Conservation (phyloP, 2,888 invertebrate genomes). For the Pandemis corylana region DNA sequence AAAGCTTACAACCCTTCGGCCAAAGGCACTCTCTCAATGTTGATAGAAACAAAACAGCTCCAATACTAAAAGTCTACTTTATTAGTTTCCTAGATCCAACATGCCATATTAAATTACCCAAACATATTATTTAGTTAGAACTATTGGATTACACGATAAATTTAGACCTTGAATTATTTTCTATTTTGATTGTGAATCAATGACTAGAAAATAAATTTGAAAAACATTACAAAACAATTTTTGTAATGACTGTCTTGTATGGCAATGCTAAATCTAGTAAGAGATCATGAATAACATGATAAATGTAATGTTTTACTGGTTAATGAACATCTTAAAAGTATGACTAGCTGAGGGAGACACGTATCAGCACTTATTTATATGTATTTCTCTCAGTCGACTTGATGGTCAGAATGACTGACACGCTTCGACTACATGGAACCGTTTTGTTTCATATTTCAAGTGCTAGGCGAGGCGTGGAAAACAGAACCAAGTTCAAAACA, state of each 20-base stretch:
- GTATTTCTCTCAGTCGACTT: background rate
- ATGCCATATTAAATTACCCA: background rate
- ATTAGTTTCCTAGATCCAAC: background rate
- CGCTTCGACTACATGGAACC: background rate
- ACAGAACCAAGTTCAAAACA: conserved; percentile 9
- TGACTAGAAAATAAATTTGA: no score
- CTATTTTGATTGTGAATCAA: no score
- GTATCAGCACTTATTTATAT: background rate
- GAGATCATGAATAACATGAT: background rate
- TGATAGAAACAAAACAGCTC: conserved; percentile 27
- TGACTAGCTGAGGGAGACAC: background rate
- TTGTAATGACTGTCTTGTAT: background rate
- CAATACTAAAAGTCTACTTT: background rate
- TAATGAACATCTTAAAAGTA: background rate
- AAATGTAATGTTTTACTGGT: background rate
- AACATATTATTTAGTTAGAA: background rate
- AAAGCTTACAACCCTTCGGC: background rate
- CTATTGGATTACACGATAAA: background rate
- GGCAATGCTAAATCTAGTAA: background rate
- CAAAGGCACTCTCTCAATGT: conserved; percentile 17
- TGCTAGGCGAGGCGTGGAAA: conserved; percentile 26
- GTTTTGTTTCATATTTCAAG: conserved; percentile 33
- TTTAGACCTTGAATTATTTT: background rate
- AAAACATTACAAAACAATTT: background rate
- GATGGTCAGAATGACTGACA: background rate